Evolutionary conservation across 2,113 vertebrate genomes (phyloP).

Genomic region (Corydoras maculifer): DNA sequence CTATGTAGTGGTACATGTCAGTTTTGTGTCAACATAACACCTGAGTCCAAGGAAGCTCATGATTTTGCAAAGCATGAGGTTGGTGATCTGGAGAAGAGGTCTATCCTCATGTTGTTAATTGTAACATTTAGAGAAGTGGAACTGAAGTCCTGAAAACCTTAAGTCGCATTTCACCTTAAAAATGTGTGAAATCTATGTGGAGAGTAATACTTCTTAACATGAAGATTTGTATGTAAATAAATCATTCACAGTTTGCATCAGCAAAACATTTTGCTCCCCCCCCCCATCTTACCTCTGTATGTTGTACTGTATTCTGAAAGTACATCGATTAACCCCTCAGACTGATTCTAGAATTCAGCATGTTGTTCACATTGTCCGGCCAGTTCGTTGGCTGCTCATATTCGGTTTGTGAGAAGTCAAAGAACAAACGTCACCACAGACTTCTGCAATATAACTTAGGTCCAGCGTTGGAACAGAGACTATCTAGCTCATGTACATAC

Average conservation of each 20-base stretch:
- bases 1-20: constrained; percentile 40
- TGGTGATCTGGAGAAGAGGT: constrained; percentile 34
- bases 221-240: constrained; percentile 32
- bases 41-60: constrained; percentile 50
- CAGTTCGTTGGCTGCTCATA: constrained; percentile 29
- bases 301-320: constrained; percentile 29
- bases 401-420: constrained; percentile 22
- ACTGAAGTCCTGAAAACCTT: constrained; percentile 31
- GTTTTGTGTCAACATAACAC: constrained; percentile 44
- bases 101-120: constrained; percentile 31
- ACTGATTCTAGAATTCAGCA: constrained; percentile 44
- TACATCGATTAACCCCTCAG: constrained; percentile 44
- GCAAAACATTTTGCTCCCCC: constrained; percentile 23
- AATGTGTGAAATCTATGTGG: constrained; percentile 29
- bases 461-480: constrained; percentile 61
- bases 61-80: constrained; percentile 45
- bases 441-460: constrained; percentile 39
- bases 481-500: constrained; percentile 61
- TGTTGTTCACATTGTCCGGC: constrained; percentile 28
- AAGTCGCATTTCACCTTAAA: constrained; percentile 25
- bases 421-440: constrained; percentile 26
- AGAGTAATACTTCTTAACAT: constrained; percentile 31
- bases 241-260: constrained; percentile 40
- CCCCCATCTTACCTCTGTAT: constrained; percentile 31
- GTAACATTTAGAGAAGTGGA: constrained; percentile 32